Base-by-base conservation (phyloP, 2,888 invertebrate genomes). In the Chrysolina americana region DNA sequence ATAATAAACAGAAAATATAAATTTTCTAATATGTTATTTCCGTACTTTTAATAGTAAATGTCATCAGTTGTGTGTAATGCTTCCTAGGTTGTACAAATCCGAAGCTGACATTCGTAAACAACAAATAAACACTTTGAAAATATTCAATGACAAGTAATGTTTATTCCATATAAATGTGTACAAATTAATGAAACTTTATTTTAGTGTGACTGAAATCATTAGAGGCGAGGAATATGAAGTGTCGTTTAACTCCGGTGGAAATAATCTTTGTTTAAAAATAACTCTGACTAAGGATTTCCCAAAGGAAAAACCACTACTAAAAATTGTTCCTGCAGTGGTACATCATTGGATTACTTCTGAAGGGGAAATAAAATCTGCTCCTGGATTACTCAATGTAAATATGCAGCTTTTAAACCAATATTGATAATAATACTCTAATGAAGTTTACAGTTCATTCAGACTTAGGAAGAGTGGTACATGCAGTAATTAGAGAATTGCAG, bases 81-180 rank as follows among this genome's bases (percentile, higher is more conserved):
- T 92, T 80, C 89, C 91, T 59, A 88, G 91, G 81, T 86, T 89
- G 41, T 92, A 90, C 83, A 90, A 90, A 84, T 88, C 88, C 15
- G 91, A 92, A 75, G 89, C 89, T 70, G 91, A 92, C 80, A 84
- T 89, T 75, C 88, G 93, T 85, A 93, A 92, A 87, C 91, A 93
- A 41, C 95, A 95, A 89, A 95, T 95, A 79, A 94, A 94, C 85
- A 95, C 95, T 6, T 87, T 95, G 79, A 95, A 95, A 89, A 91
- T 95, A 81, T 95, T 95, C 85, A 95, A 95, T 86, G 95, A 94
- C 81, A 92, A 95, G 93, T 93, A 89, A 90, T 90, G 85, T 41
- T 23, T 17, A 19, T 15, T 21, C 28, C 48, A 36, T 21, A 56
- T 63, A 15, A 17, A 6, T 36, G 65, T 36, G 17, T 47, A 21